Evolutionary conservation across 2,888 invertebrate species (phyloP).

Genomic region (Himalopsyche japonica): DNA sequence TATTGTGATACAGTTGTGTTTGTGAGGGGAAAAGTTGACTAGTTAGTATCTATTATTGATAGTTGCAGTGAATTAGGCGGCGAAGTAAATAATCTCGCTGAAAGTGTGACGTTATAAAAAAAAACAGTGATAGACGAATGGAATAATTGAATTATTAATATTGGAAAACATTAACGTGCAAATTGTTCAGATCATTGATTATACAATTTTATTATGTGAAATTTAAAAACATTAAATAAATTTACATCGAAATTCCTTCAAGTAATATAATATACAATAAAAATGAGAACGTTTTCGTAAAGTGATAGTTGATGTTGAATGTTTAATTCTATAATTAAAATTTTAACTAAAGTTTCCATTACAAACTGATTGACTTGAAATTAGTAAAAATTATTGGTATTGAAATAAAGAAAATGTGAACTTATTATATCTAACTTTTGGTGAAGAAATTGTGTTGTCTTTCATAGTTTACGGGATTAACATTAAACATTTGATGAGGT

Average conservation of each 20-base stretch:
- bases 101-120: neutral
- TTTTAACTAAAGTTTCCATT: too few relatives aligned
- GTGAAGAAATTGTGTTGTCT: too few relatives aligned
- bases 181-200: too few relatives aligned
- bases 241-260: too few relatives aligned
- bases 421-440: too few relatives aligned
- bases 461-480: too few relatives aligned
- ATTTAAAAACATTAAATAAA: neutral
- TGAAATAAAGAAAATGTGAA: too few relatives aligned
- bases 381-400: too few relatives aligned
- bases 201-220: neutral
- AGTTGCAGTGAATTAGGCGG: neutral
- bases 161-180: too few relatives aligned
- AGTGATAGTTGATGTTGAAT: neutral
- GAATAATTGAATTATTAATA: neutral
- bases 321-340: neutral
- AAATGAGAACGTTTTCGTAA: neutral
- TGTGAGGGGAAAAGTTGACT: neutral
- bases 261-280: neutral
- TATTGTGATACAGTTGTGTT: neutral
- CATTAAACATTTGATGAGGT: too few relatives aligned
- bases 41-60: neutral
- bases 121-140: neutral
- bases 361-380: too few relatives aligned
- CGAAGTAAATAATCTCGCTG: neutral